Conservation (phyloP, 2,113 vertebrate species). For the Lampris megalopsis region DNA sequence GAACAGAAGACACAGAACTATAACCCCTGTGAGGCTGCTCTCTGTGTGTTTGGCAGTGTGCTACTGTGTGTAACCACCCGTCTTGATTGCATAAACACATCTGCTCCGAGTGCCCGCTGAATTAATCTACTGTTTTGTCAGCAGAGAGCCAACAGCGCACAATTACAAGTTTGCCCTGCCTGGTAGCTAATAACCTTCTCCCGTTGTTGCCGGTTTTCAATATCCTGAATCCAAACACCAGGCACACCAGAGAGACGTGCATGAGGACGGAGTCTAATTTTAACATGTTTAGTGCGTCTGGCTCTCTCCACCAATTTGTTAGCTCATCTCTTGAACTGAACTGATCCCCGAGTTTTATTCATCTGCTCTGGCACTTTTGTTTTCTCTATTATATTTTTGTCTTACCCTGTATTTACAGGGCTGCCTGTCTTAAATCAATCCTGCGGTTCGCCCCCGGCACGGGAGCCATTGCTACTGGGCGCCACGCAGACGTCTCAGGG, state of each 20-base stretch:
- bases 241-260: neutral
- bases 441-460: neutral
- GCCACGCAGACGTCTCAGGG: neutral
- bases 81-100: conserved; percentile 5
- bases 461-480: neutral
- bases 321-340: conserved; percentile 13
- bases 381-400: neutral
- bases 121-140: neutral
- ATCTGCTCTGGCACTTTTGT: neutral
- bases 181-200: neutral
- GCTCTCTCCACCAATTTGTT: conserved; percentile 1
- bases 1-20: neutral
- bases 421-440: neutral
- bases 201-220: conserved; percentile 5
- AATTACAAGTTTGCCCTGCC: neutral
- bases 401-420: neutral
- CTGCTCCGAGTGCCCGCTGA: conserved; percentile 1
- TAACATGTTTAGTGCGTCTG: conserved; percentile 19
- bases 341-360: neutral
- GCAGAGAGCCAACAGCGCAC: neutral
- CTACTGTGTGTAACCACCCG: neutral
- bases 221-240: neutral
- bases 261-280: neutral
- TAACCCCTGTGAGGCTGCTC: neutral
- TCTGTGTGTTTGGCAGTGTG: neutral